phyloP scores from a whole-genome alignment of 2,113 vertebrate genomes.

The Podocnemis expansa region DNA sequence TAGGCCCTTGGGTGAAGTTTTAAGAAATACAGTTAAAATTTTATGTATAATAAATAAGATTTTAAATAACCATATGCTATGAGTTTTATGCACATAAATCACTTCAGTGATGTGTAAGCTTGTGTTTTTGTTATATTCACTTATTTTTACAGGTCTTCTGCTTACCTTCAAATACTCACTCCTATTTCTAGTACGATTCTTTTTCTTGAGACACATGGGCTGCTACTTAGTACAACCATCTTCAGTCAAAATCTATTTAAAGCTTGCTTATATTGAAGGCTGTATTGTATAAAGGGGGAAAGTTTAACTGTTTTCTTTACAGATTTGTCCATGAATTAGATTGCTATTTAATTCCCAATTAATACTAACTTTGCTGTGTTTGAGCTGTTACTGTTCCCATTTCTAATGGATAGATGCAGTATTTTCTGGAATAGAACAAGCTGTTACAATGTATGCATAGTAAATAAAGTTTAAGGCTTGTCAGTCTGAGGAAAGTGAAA shows the following conservation, averaged over 20 bases:
- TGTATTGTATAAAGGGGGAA: not conserved
- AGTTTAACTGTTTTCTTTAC: not conserved
- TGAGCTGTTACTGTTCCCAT: not conserved
- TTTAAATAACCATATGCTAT: not conserved
- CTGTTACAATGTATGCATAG: too few species aligned
- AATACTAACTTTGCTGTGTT: not conserved
- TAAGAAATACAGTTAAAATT: conserved; percentile 22
- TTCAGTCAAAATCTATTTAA: not conserved
- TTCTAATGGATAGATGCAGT: not conserved
- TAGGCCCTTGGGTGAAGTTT: conserved; percentile 21
- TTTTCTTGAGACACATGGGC: not conserved
- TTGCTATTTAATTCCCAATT: not conserved
- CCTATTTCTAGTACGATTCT: not conserved
- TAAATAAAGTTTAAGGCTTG: too few species aligned
- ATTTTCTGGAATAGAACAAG: too few species aligned
- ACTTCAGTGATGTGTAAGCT: not conserved
- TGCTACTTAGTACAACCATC: not conserved
- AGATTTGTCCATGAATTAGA: not conserved
- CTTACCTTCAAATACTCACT: not conserved
- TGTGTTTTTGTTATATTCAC: not conserved
- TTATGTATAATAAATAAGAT: not conserved
- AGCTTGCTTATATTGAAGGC: not conserved
- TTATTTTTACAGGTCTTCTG: not conserved
- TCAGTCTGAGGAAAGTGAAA: not conserved
- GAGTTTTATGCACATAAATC: not conserved